These are phyloP conservation scores for Drosophila sechellia DNA, from an alignment of 1,140 invertebrate species.

Conservation along the genomic window DNA sequence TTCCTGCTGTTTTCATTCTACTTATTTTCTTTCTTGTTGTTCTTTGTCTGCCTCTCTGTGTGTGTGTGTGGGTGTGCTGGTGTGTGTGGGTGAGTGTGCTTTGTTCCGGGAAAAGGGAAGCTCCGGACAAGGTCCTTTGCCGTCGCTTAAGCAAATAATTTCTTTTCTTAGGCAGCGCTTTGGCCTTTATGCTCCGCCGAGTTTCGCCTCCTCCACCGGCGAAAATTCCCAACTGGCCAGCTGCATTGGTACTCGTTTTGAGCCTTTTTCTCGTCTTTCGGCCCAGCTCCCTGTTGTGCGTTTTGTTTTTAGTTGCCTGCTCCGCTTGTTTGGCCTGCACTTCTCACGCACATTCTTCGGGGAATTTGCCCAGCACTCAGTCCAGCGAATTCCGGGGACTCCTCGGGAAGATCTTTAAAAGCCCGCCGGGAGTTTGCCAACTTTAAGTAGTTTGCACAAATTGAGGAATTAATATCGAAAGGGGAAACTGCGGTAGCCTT, in stretches of 20 bases:
- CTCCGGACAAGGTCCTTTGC: constrained; percentile 66
- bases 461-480: neutral
- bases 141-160: constrained; percentile 79
- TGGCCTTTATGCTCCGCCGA: constrained; percentile 64
- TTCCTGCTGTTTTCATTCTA: constrained; percentile 23
- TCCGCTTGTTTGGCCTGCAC: constrained; percentile 69
- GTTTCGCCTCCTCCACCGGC: constrained; percentile 15
- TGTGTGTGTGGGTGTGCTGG: constrained; percentile 14
- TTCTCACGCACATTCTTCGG: constrained; percentile 67
- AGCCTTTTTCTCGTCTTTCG: constrained; percentile 19
- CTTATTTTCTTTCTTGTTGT: constrained; percentile 43
- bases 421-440: constrained; percentile 10
- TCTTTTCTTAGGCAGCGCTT: constrained; percentile 68
- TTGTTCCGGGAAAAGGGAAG: constrained; percentile 52
- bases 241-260: constrained; percentile 33
- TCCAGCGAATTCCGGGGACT: constrained; percentile 1
- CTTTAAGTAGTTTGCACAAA: constrained; percentile 24
- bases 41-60: constrained; percentile 21
- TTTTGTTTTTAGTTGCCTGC: constrained; percentile 62
- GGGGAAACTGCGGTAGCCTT: no score
- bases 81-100: constrained; percentile 21
- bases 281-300: constrained; percentile 61
- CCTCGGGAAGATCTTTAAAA: constrained; percentile 48
- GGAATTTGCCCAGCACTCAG: constrained; percentile 69
- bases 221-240: constrained; percentile 34